Conservation (phyloP, 1,140 invertebrate species). For the Pogonognathellus flavescens region DNA sequence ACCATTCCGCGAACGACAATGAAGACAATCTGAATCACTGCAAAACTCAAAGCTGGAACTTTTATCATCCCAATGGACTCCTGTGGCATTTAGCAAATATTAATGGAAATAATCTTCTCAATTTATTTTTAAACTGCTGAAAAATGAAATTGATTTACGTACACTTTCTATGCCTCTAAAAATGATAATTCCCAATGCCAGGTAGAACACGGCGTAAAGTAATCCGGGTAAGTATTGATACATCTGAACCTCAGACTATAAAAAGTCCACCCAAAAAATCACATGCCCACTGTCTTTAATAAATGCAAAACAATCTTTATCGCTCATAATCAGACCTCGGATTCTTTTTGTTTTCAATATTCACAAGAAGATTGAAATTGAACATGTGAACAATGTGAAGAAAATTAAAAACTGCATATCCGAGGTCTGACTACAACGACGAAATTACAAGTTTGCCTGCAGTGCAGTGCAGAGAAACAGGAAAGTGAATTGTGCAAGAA, state of each 20-base stretch:
- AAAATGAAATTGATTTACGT: not conserved
- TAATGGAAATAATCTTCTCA: not conserved
- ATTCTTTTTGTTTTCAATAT: too few relatives aligned
- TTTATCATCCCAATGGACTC: constrained; percentile 9
- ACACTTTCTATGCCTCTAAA: constrained; percentile 7
- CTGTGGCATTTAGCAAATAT: not conserved
- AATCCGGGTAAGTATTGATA: not conserved
- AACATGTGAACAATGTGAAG: not conserved
- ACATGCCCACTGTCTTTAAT: not conserved
- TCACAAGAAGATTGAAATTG: too few relatives aligned
- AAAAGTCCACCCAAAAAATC: not conserved
- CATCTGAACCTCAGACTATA: not conserved
- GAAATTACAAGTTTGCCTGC: not conserved
- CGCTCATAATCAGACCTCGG: too few relatives aligned
- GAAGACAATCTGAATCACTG: not conserved
- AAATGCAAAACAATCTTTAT: not conserved
- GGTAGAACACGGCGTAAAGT: not conserved
- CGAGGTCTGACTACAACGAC: not conserved
- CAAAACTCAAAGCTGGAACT: not conserved
- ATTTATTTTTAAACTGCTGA: not conserved
- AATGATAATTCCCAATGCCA: not conserved
- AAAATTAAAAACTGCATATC: not conserved
- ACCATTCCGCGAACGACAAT: not conserved
- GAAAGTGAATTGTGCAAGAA: not conserved
- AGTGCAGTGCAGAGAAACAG: not conserved